Percentiles rank a stretch among this genome's conserved stretches.
Evolutionary conservation across 92 coral and sea anemone species (phyloP).

Genomic region (Palythoa grandis): DNA sequence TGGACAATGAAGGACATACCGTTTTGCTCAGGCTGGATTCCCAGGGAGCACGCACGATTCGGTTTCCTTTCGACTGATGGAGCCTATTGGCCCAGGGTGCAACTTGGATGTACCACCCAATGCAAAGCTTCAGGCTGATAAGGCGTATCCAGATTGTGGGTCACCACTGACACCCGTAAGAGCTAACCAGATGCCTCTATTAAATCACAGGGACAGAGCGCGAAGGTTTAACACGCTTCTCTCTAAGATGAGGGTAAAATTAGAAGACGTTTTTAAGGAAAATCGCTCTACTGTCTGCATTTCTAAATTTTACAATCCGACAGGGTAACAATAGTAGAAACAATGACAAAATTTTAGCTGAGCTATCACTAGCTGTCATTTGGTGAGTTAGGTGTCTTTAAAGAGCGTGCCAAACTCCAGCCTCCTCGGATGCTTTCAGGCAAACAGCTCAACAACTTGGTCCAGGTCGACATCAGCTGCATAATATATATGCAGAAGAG

Average conservation of each 20-base stretch:
- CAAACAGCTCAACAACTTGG: too few species aligned
- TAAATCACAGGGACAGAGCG: constrained; percentile 38
- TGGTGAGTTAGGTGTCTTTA: too few species aligned
- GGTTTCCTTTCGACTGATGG: constrained; percentile 16
- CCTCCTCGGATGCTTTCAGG: too few species aligned
- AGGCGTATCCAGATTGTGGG: constrained; percentile 38
- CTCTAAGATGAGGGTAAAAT: constrained; percentile 20
- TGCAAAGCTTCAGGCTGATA: constrained; percentile 22
- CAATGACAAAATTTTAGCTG: too few species aligned
- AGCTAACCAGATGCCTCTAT: constrained; percentile 30
- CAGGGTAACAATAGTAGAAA: too few species aligned
- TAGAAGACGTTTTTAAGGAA: constrained; percentile 43
- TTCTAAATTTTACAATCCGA: too few species aligned
- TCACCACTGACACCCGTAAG: constrained; percentile 48
- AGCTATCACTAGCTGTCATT: too few species aligned
- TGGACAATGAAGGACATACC: constrained; percentile 43
- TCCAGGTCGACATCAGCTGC: too few species aligned
- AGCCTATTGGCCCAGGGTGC: constrained; percentile 42
- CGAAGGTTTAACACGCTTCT: constrained; percentile 28
- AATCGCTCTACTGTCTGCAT: too few species aligned
- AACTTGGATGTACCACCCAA: constrained; percentile 45
- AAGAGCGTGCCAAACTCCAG: too few species aligned
- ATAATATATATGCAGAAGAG: too few species aligned
- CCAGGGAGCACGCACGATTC: constrained; percentile 41
- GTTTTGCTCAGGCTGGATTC: constrained; percentile 35